Base-by-base conservation (phyloP, 2,888 invertebrate genomes). In the Pocota personata region DNA sequence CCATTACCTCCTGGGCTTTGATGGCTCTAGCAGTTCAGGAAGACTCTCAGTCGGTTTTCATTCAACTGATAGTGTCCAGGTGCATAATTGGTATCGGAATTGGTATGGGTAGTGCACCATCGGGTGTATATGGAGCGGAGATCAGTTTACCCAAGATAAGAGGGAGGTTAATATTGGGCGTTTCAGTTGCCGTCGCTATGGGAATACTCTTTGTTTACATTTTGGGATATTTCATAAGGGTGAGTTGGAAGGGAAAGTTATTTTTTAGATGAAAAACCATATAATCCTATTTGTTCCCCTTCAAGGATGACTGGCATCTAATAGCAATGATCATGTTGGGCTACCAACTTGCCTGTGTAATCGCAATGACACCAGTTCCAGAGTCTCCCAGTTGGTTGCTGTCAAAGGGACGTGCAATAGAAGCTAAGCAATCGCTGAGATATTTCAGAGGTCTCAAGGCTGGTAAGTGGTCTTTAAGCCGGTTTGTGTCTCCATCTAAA, bases 301-400 rank as follows among this genome's bases (percentile, higher is more conserved):
- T 57, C 37, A 7, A 90, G 89, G 86, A 91, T 58, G 91, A 93
- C 78, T 93, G 91, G 89, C 90, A 90, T 10, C 71, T 92, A 27
- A 91, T 92, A 19, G 90, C 90, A 16, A 64, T 90, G 10, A 90
- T 93, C 16, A 90, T 90, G 52, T 89, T 91, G 78, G 90, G 89
- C 0, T 92, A 91, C 87, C 91, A 92, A 80, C 77, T 92, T 10
- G 57, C 89, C 2, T 89, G 92, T 0, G 40, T 91, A 12, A 76
- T 94, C 0, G 90, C 95, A 16, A 90, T 95, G 8, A 90, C 93
- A 5, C 91, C 94, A 3, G 91, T 95, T 7, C 95, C 95, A 0
- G 96, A 96, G 91, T 95, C 95, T 43, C 96, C 96, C 0, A 93
- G 93, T 3, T 96, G 96, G 95, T 90, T 96, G 37, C 93, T 95